These are phyloP conservation scores for Litocranius walleri DNA, from an alignment of 2,113 vertebrate species.

Conservation along the genomic window DNA sequence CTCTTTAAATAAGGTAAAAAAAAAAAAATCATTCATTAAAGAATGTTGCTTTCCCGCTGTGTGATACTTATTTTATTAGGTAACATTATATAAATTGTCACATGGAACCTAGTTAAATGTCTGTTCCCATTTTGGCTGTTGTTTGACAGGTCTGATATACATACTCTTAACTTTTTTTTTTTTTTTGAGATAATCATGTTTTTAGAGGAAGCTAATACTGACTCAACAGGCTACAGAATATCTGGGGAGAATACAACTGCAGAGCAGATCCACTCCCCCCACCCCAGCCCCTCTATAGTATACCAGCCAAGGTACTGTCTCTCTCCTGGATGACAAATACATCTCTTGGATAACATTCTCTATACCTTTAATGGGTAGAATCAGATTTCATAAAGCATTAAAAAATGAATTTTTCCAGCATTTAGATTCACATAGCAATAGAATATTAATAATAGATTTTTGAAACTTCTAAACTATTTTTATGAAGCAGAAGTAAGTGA, in stretches of 20 bases:
- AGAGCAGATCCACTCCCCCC: accelerated
- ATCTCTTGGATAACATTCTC: neutral
- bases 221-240: neutral
- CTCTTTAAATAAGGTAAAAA: slow-evolving; percentile 15
- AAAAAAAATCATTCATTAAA: neutral
- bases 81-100: slow-evolving; percentile 37
- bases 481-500: neutral
- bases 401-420: neutral
- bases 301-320: neutral
- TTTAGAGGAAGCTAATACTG: slow-evolving; percentile 4
- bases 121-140: neutral
- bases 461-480: neutral
- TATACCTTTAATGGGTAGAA: neutral
- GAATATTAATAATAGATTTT: neutral
- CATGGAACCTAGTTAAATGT: slow-evolving; percentile 15
- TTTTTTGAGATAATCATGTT: neutral
- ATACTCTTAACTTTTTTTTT: neutral
- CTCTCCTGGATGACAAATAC: neutral
- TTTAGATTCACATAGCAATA: neutral
- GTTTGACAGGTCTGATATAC: slow-evolving; percentile 33
- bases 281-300: neutral
- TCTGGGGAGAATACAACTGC: neutral
- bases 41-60: neutral
- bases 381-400: neutral
- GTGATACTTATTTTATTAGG: slow-evolving; percentile 36